These are phyloP conservation scores for Cebidichthys violaceus DNA, from an alignment of 2,113 vertebrate species.

Conservation along the genomic window DNA sequence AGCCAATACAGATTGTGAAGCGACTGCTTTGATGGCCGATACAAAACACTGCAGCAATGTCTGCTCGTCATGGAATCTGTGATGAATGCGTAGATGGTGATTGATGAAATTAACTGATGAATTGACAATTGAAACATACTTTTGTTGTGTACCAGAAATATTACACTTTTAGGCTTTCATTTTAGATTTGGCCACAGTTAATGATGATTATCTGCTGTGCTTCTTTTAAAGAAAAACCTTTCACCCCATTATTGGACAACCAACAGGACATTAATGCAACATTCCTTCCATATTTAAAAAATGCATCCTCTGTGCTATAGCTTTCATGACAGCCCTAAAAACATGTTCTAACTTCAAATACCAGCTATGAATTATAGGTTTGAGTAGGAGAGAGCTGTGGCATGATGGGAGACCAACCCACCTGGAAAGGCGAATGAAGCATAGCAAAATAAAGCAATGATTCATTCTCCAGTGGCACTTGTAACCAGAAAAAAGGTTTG, in stretches of 20 bases:
- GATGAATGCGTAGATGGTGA: constrained; percentile 9
- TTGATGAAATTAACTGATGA: constrained; percentile 43
- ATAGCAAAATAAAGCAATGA: constrained; percentile 22
- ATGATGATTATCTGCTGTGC: not conserved
- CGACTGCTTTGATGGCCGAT: constrained; percentile 42
- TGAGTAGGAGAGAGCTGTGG: constrained; percentile 1
- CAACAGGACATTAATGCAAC: not conserved
- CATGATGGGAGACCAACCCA: constrained; percentile 1
- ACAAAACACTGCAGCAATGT: constrained; percentile 36
- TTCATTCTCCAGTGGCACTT: constrained; percentile 30
- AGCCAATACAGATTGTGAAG: constrained; percentile 20
- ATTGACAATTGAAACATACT: no score
- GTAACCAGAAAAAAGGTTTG: constrained; percentile 18
- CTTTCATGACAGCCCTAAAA: not conserved
- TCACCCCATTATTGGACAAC: not conserved
- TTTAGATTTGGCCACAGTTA: not conserved
- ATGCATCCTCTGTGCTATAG: not conserved
- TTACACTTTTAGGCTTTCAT: not conserved
- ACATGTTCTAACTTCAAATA: not conserved
- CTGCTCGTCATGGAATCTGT: constrained; percentile 22
- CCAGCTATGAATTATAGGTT: not conserved
- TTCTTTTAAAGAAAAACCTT: not conserved
- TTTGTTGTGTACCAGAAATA: constrained; percentile 25
- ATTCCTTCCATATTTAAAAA: not conserved
- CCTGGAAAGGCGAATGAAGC: constrained; percentile 1